Percentiles rank a stretch among this genome's conserved stretches.
phyloP scores from a whole-genome alignment of 2,797 vertebrate species.

The Hyperoplus immaculatus region DNA sequence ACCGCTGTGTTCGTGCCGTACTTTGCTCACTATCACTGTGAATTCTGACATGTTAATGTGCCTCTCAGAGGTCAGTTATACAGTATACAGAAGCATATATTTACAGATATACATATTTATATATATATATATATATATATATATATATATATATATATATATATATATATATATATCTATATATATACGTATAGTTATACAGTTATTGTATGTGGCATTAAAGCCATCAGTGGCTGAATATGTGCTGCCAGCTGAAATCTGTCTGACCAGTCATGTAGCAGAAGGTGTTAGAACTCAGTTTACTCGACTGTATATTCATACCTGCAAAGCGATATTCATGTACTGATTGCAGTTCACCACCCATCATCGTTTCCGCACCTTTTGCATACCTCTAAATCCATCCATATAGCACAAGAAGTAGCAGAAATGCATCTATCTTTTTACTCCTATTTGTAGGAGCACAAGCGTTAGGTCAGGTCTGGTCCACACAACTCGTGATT shows the following conservation, averaged over 20 bases:
- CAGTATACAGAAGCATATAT: constrained; percentile 51
- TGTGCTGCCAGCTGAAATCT: constrained; percentile 52
- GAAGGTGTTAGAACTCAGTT: constrained; percentile 8
- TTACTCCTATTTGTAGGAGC: background rate
- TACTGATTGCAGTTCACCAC: constrained; percentile 27
- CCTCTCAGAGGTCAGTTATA: constrained; percentile 66
- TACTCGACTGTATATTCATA: background rate
- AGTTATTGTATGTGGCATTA: constrained; percentile 45
- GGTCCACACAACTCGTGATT: constrained; percentile 16
- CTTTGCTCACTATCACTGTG: constrained; percentile 72
- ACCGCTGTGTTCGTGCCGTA: constrained; percentile 10
- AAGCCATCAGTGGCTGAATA: constrained; percentile 32
- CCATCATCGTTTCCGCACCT: constrained; percentile 16
- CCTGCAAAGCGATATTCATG: constrained; percentile 6
- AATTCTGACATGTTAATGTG: constrained; percentile 53
- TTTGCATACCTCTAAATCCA: constrained; percentile 15
- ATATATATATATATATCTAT: constrained; percentile 40
- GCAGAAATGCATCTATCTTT: background rate
- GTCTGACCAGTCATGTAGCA: constrained; percentile 37
- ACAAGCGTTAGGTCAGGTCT: constrained; percentile 21
- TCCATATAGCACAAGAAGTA: constrained; percentile 30
- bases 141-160: constrained; percentile 21
- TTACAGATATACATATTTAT: constrained; percentile 32
- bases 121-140: constrained; percentile 37
- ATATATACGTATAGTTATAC: constrained; percentile 35